Evolutionary conservation across 2,797 vertebrate genomes (phyloP), one percentile per base, ranked within the genome.

Genomic region (Periparus ater): DNA sequence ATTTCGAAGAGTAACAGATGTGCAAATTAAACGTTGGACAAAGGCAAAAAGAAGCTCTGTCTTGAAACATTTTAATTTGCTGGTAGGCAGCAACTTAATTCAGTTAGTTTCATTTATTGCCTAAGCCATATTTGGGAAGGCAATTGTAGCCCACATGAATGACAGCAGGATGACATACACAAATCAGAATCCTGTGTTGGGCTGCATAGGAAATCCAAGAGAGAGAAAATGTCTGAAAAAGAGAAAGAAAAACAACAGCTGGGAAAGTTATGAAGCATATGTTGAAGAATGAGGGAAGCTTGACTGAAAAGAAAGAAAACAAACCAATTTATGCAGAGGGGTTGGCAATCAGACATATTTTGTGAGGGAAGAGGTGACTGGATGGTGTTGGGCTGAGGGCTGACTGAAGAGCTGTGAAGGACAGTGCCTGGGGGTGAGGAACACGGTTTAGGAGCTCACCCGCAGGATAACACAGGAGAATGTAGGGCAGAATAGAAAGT

Each of bases 41-140:
- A 71, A 74, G 30, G 71, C 0, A 0, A 71, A 55, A 76, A 87
- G 22, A 19, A 85, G 15, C 10, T 92, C n/a, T 55, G n/a, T 45
- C 75, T 82, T 78, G n/a, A 88, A 92, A 85, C 70, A 36, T 85
- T 91, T 92, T 93, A 80, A 89, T 92, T 91, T 91, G 26, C 72
- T 88, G 53, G 36, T 44, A 83, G 66, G 23, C 0, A 0, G 44
- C 54, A 94, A 53, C 72, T 72, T 77, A 91, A 87, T 92, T 93
- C 54, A 44, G 50, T 86, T 88, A 40, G 36, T 63, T n/a, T 7
- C 44, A 42, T 82, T 92, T 87, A 51, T 90, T 91, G 53, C 1
- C 3, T 71, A 75, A 76, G 15, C 13, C 1, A 2, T 34, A 9
- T 65, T 90, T 91, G 54, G 40, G 40, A 94, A 95, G 44, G 58